Evolutionary conservation across 1,140 invertebrate species (phyloP).

Genomic region (Drosophila watanabei): DNA sequence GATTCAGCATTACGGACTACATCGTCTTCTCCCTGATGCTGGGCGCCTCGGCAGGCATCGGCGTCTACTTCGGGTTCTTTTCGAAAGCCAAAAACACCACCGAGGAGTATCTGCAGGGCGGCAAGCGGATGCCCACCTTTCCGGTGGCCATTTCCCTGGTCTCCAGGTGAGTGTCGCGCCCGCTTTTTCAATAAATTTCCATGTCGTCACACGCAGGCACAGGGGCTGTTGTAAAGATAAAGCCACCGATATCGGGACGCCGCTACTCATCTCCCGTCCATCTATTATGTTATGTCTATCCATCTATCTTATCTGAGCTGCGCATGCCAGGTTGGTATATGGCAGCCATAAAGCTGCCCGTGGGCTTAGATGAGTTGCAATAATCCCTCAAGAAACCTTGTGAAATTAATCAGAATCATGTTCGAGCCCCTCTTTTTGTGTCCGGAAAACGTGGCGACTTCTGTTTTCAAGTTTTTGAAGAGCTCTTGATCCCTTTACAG

Average conservation of each 20-base stretch:
- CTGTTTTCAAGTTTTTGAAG: not conserved
- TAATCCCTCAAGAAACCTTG: conserved; percentile 5
- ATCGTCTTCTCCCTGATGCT: conserved; percentile 88
- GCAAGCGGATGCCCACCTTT: conserved; percentile 88
- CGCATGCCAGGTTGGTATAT: conserved; percentile 16
- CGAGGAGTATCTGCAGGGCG: conserved; percentile 88
- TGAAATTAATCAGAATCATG: conserved; percentile 22
- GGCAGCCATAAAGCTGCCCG: conserved; percentile 13
- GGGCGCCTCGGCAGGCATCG: conserved; percentile 88
- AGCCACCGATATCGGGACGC: conserved; percentile 12
- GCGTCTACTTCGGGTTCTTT: conserved; percentile 89
- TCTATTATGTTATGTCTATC: conserved; percentile 30
- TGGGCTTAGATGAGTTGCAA: conserved; percentile 25
- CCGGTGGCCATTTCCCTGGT: conserved; percentile 89
- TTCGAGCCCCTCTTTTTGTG: conserved; percentile 43
- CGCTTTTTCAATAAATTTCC: conserved; percentile 26
- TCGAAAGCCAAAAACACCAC: conserved; percentile 79
- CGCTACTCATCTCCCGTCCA: not conserved
- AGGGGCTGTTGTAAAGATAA: conserved; percentile 3
- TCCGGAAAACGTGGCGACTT: not conserved
- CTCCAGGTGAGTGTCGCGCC: conserved; percentile 86
- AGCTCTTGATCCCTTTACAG: conserved; percentile 82
- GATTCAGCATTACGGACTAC: conserved; percentile 87
- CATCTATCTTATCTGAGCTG: conserved; percentile 28
- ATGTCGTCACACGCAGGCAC: conserved; percentile 24